Conservation (phyloP, 2,797 vertebrate species). For the Pseudomugil gertrudae region DNA sequence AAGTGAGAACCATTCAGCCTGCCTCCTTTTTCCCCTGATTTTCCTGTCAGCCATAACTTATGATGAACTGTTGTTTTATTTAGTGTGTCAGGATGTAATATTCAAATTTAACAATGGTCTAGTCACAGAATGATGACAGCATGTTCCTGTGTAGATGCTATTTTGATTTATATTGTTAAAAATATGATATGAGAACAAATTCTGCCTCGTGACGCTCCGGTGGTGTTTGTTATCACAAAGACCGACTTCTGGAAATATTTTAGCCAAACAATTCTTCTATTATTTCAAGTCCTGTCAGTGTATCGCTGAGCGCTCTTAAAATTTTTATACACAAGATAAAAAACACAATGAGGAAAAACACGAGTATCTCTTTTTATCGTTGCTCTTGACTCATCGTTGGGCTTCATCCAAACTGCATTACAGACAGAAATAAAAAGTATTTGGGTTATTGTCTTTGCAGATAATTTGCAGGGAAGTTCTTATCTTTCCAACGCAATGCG, state of each 20-base stretch:
- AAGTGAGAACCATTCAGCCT: slow-evolving; percentile 71
- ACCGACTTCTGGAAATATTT: slow-evolving; percentile 5
- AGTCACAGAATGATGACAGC: slow-evolving; percentile 22
- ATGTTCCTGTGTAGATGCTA: slow-evolving; percentile 6
- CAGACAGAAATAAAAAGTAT: slow-evolving; percentile 17
- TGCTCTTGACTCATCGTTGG: slow-evolving; percentile 22
- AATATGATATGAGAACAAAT: slow-evolving; percentile 9
- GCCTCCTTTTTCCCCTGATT: slow-evolving; percentile 55
- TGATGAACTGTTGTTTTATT: slow-evolving; percentile 56
- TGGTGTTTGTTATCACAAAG: slow-evolving; percentile 21
- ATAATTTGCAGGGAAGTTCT: too few species aligned
- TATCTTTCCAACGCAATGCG: slow-evolving; percentile 59
- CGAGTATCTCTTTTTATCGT: slow-evolving; percentile 9
- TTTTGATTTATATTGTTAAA: slow-evolving; percentile 32
- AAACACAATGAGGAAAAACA: slow-evolving; percentile 16
- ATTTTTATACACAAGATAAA: slow-evolving; percentile 6
- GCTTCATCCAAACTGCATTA: slow-evolving; percentile 1
- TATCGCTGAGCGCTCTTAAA: slow-evolving; percentile 12
- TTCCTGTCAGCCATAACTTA: slow-evolving; percentile 60
- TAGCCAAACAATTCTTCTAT: slow-evolving; percentile 23
- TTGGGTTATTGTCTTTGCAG: slow-evolving; percentile 49
- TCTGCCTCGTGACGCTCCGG: slow-evolving; percentile 23
- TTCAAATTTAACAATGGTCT: slow-evolving; percentile 52
- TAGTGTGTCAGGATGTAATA: slow-evolving; percentile 49
- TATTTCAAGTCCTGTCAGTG: slow-evolving; percentile 19